Percentiles rank a stretch among this genome's conserved stretches.
phyloP scores from a whole-genome alignment of 2,888 invertebrate genomes.

The Chymomyza caudatula region DNA sequence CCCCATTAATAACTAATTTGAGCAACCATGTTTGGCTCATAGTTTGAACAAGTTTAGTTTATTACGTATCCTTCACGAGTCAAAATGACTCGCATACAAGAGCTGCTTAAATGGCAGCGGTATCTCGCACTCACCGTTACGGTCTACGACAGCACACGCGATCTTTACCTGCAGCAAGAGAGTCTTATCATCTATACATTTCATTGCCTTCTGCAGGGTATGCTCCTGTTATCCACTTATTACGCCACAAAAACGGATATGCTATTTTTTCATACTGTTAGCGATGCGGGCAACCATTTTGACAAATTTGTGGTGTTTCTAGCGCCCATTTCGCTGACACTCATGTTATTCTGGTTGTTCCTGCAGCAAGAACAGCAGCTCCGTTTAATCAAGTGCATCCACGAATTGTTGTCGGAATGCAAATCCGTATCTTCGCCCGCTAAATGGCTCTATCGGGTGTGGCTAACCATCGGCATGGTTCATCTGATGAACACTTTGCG shows the following conservation, averaged over 20 bases:
- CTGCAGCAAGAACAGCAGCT: not conserved
- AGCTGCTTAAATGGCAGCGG: not conserved
- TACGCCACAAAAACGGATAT: not conserved
- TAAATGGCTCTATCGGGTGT: not conserved
- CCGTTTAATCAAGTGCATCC: not conserved
- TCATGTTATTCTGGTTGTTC: not conserved
- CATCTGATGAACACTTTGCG: not conserved
- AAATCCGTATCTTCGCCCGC: not conserved
- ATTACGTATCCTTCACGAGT: not conserved
- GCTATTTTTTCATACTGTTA: not conserved
- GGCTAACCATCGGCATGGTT: not conserved
- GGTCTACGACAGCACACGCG: not conserved
- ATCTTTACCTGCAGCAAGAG: not conserved
- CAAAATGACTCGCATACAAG: not conserved
- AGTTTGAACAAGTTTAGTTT: not conserved
- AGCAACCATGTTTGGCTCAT: not conserved
- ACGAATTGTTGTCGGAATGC: not conserved
- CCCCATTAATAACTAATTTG: no score
- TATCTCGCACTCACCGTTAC: not conserved
- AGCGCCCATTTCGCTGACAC: not conserved
- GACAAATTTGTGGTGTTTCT: not conserved
- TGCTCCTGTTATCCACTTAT: not conserved
- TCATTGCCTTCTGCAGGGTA: not conserved
- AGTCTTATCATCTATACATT: not conserved
- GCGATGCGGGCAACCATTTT: not conserved